Percentiles rank a stretch among this genome's conserved stretches.
Evolutionary conservation across 2,113 vertebrate species (phyloP).

Genomic region (Neotoma lepida): DNA sequence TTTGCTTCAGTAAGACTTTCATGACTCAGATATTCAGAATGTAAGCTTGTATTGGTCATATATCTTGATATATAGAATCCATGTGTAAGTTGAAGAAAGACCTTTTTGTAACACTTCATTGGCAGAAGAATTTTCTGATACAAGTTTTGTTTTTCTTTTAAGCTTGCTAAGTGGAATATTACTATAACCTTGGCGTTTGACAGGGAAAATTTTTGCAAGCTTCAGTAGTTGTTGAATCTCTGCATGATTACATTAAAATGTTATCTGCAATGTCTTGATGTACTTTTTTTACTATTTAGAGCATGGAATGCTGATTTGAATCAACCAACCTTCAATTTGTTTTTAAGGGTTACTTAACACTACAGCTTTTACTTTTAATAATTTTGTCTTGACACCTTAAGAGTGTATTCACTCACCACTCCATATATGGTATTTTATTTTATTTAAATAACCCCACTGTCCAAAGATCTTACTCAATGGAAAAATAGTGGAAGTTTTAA

Average conservation of each 20-base stretch:
- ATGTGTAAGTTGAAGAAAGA: neutral
- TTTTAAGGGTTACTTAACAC: constrained; percentile 25
- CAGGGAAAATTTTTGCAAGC: neutral
- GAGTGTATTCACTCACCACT: neutral
- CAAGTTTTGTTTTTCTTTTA: neutral
- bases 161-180: neutral
- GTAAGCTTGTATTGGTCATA: neutral
- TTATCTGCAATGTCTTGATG: neutral
- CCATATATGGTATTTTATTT: neutral
- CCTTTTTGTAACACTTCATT: neutral
- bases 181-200: neutral
- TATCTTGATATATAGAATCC: neutral
- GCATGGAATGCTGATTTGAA: neutral
- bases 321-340: constrained; percentile 15
- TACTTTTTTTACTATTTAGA: neutral
- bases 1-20: neutral
- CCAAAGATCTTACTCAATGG: neutral
- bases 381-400: neutral
- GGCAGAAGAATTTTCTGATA: neutral
- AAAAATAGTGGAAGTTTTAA: constrained; percentile 11
- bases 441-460: constrained; percentile 35
- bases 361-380: constrained; percentile 22
- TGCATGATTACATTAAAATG: constrained; percentile 14
- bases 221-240: constrained; percentile 24
- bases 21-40: neutral